phyloP scores from a whole-genome alignment of 1,140 invertebrate species.

The Papilio aristodemus region DNA sequence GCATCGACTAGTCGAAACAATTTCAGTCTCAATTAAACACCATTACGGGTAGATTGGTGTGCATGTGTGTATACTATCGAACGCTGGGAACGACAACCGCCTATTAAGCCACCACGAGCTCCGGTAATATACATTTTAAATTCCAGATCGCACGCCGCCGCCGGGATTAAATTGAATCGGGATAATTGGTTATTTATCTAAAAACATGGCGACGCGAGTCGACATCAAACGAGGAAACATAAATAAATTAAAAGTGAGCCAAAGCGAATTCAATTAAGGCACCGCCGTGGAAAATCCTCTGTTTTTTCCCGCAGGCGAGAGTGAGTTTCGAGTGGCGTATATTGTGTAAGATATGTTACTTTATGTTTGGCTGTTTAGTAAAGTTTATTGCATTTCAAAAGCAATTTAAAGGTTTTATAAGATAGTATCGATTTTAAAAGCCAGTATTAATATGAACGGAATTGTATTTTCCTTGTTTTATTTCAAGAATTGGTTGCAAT shows the following conservation, averaged over 20 bases:
- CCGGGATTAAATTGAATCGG: conserved; percentile 60
- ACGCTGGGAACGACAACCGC: conserved; percentile 21
- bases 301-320: conserved; percentile 44
- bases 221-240: conserved; percentile 67
- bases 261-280: conserved; percentile 72
- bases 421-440: neutral
- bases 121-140: conserved; percentile 37
- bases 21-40: conserved; percentile 30
- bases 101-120: conserved; percentile 20
- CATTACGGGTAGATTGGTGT: conserved; percentile 25
- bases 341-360: conserved; percentile 39
- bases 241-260: conserved; percentile 75
- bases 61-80: neutral
- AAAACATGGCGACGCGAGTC: conserved; percentile 52
- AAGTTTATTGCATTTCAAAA: conserved; percentile 9
- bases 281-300: conserved; percentile 56
- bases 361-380: neutral
- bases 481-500: too few relatives aligned
- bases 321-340: conserved; percentile 44
- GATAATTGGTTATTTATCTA: conserved; percentile 77
- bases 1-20: conserved; percentile 12
- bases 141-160: conserved; percentile 47
- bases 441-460: too few relatives aligned
- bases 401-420: neutral
- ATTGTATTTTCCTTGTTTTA: too few relatives aligned